These are phyloP conservation scores for Sminthopsis crassicaudata DNA, from an alignment of 2,113 vertebrate species.

Conservation along the genomic window DNA sequence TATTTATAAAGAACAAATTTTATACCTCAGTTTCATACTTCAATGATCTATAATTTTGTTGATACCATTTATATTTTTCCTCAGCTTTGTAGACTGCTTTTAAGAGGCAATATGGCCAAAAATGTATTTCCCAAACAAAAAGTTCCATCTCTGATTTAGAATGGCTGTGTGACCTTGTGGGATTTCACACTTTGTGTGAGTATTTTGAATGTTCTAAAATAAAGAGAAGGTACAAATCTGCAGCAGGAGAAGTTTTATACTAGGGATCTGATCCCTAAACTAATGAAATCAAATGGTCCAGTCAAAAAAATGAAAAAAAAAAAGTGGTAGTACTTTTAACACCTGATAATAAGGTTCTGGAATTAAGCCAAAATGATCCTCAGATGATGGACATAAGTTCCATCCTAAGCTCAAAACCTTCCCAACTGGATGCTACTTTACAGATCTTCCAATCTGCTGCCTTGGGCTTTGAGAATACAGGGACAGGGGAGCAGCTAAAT, in stretches of 20 bases:
- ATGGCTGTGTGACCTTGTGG: background rate
- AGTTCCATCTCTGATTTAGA: background rate
- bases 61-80: background rate
- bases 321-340: background rate
- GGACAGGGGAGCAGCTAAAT: too few relatives aligned
- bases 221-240: background rate
- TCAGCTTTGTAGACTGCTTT: background rate
- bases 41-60: background rate
- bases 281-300: background rate
- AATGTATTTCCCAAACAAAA: background rate
- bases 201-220: background rate
- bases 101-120: background rate
- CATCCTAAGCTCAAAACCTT: background rate
- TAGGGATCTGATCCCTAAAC: background rate
- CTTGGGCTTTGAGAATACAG: background rate
- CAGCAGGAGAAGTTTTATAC: background rate
- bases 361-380: background rate
- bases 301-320: background rate
- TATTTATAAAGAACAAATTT: background rate
- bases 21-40: background rate
- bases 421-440: background rate
- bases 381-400: background rate
- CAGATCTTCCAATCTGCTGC: background rate
- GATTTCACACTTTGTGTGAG: background rate
- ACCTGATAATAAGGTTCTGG: background rate